These are phyloP conservation scores for Zosterops borbonicus DNA, from an alignment of 2,113 vertebrate genomes.

Conservation along the genomic window DNA sequence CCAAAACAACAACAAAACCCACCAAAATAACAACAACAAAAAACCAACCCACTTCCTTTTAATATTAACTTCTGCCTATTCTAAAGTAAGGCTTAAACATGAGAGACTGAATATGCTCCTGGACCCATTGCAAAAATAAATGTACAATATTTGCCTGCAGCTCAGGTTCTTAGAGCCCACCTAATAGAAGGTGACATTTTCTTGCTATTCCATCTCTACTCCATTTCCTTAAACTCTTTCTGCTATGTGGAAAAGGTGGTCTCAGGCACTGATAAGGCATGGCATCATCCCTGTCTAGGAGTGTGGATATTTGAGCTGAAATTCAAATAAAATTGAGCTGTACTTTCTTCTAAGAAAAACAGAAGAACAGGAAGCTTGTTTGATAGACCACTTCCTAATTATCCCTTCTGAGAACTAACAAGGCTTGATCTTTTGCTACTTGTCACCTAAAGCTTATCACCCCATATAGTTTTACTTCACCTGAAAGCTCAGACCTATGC, in stretches of 20 bases:
- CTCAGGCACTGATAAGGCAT: neutral
- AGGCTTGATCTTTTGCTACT: neutral
- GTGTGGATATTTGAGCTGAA: neutral
- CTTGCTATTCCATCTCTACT: neutral
- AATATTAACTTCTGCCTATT: neutral
- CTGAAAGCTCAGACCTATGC: neutral
- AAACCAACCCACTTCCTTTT: neutral
- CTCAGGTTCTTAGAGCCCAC: neutral
- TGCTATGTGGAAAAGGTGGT: neutral
- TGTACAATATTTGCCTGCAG: neutral
- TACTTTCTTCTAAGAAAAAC: neutral
- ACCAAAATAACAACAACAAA: no score
- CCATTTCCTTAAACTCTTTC: neutral
- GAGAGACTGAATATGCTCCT: neutral
- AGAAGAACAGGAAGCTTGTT: neutral
- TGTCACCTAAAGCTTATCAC: neutral
- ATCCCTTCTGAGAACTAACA: neutral
- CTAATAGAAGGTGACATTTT: neutral
- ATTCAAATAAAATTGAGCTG: neutral
- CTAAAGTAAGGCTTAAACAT: neutral
- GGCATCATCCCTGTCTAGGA: neutral
- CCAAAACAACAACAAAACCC: no score
- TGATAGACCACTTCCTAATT: neutral
- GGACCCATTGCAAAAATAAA: neutral
- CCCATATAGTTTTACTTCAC: neutral